A percentile compares a stretch with the other conserved stretches of the same genome.
phyloP scores from a whole-genome alignment of 2,113 vertebrate genomes.

The Silurus glanis region DNA sequence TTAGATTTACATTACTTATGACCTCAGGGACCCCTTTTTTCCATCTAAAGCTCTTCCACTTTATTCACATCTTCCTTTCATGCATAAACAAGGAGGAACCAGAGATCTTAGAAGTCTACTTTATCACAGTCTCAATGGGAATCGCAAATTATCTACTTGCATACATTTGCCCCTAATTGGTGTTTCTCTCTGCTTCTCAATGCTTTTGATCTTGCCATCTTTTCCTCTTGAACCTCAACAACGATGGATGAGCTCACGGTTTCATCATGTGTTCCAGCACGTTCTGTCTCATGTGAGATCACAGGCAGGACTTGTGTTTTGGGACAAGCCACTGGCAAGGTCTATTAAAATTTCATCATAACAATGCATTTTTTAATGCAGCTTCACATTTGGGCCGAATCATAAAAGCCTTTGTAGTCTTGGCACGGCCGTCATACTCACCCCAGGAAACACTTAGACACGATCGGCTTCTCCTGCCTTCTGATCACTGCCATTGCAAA shows the following conservation, averaged over 20 bases:
- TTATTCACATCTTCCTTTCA: slow-evolving; percentile 49
- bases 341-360: slow-evolving; percentile 52
- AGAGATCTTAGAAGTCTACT: slow-evolving; percentile 52
- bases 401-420: slow-evolving; percentile 32
- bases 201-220: slow-evolving; percentile 56
- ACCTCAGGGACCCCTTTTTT: slow-evolving; percentile 12
- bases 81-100: slow-evolving; percentile 52
- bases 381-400: slow-evolving; percentile 29
- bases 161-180: slow-evolving; percentile 59
- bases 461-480: not conserved
- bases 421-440: not conserved
- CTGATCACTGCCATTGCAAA: not conserved
- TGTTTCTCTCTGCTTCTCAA: slow-evolving; percentile 33
- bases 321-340: slow-evolving; percentile 7
- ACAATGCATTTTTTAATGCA: slow-evolving; percentile 27
- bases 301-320: slow-evolving; percentile 17
- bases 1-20: slow-evolving; percentile 22
- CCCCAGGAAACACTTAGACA: slow-evolving; percentile 14
- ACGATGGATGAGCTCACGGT: slow-evolving; percentile 18
- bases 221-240: slow-evolving; percentile 25
- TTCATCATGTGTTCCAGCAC: slow-evolving; percentile 42
- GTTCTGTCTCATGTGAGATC: slow-evolving; percentile 11
- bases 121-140: slow-evolving; percentile 55
- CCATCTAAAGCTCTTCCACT: slow-evolving; percentile 42
- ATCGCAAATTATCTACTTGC: slow-evolving; percentile 58